These are phyloP conservation scores for Battus philenor DNA, from an alignment of 1,140 invertebrate genomes.

Conservation along the genomic window DNA sequence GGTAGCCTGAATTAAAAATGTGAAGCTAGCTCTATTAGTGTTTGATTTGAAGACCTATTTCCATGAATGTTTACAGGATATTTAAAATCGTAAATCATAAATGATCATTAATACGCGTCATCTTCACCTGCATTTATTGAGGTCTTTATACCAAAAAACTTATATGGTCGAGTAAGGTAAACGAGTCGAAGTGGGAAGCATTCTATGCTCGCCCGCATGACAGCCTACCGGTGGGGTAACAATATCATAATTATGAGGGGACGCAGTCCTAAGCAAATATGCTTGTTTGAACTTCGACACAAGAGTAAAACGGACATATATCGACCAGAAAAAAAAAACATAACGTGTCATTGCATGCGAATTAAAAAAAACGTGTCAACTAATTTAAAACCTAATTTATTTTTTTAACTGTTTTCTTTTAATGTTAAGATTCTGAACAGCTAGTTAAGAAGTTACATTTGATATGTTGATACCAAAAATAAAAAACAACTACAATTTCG, in stretches of 20 bases:
- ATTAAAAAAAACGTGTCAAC: too few relatives aligned
- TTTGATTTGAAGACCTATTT: too few relatives aligned
- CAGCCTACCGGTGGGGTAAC: slow-evolving; percentile 19
- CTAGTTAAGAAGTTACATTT: too few relatives aligned
- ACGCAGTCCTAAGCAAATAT: slow-evolving; percentile 28
- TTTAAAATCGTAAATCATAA: background rate
- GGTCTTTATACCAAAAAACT: slow-evolving; percentile 10
- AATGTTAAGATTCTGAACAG: too few relatives aligned
- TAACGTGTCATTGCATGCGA: too few relatives aligned
- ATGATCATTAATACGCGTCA: background rate
- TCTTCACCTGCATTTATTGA: slow-evolving; percentile 3
- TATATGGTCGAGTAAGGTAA: slow-evolving; percentile 11
- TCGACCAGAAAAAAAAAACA: too few relatives aligned
- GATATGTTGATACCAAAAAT: too few relatives aligned
- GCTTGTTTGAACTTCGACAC: slow-evolving; percentile 17
- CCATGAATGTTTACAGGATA: background rate
- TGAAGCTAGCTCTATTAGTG: too few relatives aligned
- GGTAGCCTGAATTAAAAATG: too few relatives aligned
- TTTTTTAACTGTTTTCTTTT: too few relatives aligned
- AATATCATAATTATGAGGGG: slow-evolving; percentile 32
- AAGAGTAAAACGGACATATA: slow-evolving; percentile 15
- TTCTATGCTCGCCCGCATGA: slow-evolving; percentile 14
- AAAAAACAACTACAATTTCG: too few relatives aligned
- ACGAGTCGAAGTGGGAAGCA: slow-evolving; percentile 13
- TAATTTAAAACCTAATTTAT: too few relatives aligned